A percentile compares a stretch with the other conserved stretches of the same genome.
These are phyloP conservation scores for Forbesichthys agassizii DNA, from an alignment of 2,113 vertebrate genomes.

Conservation along the genomic window DNA sequence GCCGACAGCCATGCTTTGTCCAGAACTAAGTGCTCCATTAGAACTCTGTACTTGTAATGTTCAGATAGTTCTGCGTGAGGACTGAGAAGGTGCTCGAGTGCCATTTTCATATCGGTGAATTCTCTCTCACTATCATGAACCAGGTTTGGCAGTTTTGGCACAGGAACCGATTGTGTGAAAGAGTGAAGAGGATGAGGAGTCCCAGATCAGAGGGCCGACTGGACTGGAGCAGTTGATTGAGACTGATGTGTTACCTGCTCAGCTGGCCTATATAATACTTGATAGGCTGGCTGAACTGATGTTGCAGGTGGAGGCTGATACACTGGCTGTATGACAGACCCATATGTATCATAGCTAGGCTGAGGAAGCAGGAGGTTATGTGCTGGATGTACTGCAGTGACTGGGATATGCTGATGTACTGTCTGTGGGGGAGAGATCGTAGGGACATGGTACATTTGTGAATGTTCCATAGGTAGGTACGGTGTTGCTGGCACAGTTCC, in stretches of 20 bases:
- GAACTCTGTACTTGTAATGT: constrained; percentile 7
- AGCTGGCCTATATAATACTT: background rate
- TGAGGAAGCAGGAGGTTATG: no score
- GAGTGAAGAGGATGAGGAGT: background rate
- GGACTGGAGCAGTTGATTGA: no score
- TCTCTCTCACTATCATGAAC: constrained; percentile 17
- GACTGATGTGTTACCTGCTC: background rate
- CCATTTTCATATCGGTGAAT: constrained; percentile 22
- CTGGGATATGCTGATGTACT: background rate
- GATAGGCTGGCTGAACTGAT: background rate
- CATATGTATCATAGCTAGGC: no score
- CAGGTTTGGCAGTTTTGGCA: constrained; percentile 7
- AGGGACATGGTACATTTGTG: background rate
- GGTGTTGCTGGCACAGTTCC: background rate
- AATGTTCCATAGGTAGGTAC: background rate
- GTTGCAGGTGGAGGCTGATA: background rate
- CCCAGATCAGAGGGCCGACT: no score
- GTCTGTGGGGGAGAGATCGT: background rate
- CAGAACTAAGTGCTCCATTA: constrained; percentile 5
- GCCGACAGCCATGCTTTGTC: background rate
- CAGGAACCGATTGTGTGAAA: background rate
- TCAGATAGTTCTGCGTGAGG: constrained; percentile 7
- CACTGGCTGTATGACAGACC: background rate
- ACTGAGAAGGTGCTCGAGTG: constrained; percentile 1
- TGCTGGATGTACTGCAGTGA: no score